Percentiles rank a stretch among this genome's conserved stretches.
These are phyloP conservation scores for Episyrphus balteatus DNA, from an alignment of 1,140 invertebrate genomes.

Conservation along the genomic window DNA sequence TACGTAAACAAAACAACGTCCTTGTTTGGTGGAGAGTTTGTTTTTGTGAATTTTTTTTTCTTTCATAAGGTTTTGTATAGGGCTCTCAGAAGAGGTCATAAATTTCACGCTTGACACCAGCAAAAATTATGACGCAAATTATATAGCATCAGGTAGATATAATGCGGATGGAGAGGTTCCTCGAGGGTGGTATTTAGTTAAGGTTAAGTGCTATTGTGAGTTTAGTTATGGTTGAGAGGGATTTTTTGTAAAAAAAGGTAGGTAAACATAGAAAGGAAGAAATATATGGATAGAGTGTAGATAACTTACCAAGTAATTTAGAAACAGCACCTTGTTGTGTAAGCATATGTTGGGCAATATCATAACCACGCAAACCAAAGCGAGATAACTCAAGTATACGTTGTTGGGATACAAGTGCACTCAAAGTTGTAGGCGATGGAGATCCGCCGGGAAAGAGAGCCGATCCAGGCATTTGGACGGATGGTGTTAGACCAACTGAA, in stretches of 20 bases:
- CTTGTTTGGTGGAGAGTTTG: no score
- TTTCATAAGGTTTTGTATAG: no score
- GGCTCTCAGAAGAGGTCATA: no score
- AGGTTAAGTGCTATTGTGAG: no score
- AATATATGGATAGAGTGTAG: background rate
- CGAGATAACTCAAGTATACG: constrained; percentile 72
- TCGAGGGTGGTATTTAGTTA: no score
- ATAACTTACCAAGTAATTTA: constrained; percentile 69
- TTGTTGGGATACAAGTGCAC: constrained; percentile 56
- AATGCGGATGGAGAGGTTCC: no score
- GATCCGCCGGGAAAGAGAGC: constrained; percentile 16
- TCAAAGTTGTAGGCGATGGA: constrained; percentile 47
- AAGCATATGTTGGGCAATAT: constrained; percentile 77
- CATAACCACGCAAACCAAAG: constrained; percentile 74
- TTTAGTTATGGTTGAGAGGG: no score
- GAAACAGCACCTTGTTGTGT: constrained; percentile 86
- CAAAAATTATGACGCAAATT: no score
- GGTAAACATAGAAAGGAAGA: background rate
- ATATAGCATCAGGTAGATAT: no score
- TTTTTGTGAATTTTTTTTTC: no score
- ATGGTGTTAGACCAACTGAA: constrained; percentile 29
- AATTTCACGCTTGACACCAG: no score
- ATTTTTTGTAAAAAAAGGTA: background rate
- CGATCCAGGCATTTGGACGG: constrained; percentile 29
- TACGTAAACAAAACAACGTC: no score